Percentiles rank a stretch among this genome's conserved stretches.
Conservation (phyloP, 2,113 vertebrate species). For the Balaeniceps rex region DNA sequence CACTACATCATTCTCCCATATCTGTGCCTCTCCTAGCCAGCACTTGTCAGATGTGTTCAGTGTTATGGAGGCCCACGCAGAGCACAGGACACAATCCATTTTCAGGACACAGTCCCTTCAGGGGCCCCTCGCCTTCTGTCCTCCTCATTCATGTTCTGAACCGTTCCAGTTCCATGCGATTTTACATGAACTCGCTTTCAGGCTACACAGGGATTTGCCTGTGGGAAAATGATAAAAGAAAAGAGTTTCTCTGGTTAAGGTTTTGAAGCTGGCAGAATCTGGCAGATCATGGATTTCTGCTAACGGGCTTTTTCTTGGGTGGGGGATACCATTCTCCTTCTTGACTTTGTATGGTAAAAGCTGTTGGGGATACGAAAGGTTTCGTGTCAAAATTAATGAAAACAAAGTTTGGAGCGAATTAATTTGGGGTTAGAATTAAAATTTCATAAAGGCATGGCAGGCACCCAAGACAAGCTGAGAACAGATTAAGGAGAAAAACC, state of each 20-base stretch:
- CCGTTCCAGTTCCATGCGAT: background rate
- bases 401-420: constrained; percentile 31
- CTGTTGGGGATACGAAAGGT: background rate
- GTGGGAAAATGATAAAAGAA: background rate
- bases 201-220: background rate
- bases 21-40: background rate
- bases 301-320: background rate
- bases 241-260: background rate
- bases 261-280: constrained; percentile 6
- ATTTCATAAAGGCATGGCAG: constrained; percentile 25
- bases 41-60: constrained; percentile 25
- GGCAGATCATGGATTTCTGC: background rate
- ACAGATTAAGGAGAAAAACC: background rate
- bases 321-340: background rate
- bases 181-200: background rate
- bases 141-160: background rate
- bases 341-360: constrained; percentile 20
- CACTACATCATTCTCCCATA: background rate
- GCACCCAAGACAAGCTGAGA: constrained; percentile 28
- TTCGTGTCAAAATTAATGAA: background rate
- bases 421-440: background rate
- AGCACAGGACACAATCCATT: background rate
- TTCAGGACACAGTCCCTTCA: background rate
- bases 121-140: background rate
- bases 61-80: background rate